Evolutionary conservation across 2,888 invertebrate species (phyloP), one percentile per base, ranked within the genome.

Genomic region (Lobophora halterata): DNA sequence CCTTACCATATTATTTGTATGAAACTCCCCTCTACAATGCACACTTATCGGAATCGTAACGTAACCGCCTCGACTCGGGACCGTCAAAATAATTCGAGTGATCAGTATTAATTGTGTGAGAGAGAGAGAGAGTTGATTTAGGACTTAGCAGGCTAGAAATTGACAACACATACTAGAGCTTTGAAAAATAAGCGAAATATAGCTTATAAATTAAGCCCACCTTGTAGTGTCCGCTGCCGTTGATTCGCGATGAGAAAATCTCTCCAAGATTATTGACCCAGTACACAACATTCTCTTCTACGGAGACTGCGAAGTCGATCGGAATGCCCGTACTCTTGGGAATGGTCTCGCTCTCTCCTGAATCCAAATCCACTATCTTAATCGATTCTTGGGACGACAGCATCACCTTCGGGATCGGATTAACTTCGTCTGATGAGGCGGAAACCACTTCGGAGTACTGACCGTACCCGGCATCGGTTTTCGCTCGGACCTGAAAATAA

Each of bases 261-360:
- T 93, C 92, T 46, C 92, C 90, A 65, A 92, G 89, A 56, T 93
- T 91, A 60, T 96, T 95, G 6, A 95, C 90, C 96, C 96, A 97
- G 58, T 93, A 93, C 3, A 96, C 83, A 10, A 92, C 89, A 36
- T 92, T 90, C 61, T 95, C 95, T 53, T 90, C 90, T 2, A 92
- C 90, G 19, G 93, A 85, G 43, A 91, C 90, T 4, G 91, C 89
- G 39, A 95, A 88, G 60, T 93, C 93, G 5, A 92, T 87, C 0
- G 94, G 93, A 36, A 91, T 91, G 3, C 91, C 91, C 3, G 91
- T 90, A 19, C 90, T 91, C 40, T 91, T 89, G 5, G 92, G 74
- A 25, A 91, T 80, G 1, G 87, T 90, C 47, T 89, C 88, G 28
- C 90, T 90, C 3, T 87, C 87, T 14, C 91, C 90, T 1, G 91